phyloP scores from a whole-genome alignment of 2,797 vertebrate genomes.

The Enoplosus armatus region DNA sequence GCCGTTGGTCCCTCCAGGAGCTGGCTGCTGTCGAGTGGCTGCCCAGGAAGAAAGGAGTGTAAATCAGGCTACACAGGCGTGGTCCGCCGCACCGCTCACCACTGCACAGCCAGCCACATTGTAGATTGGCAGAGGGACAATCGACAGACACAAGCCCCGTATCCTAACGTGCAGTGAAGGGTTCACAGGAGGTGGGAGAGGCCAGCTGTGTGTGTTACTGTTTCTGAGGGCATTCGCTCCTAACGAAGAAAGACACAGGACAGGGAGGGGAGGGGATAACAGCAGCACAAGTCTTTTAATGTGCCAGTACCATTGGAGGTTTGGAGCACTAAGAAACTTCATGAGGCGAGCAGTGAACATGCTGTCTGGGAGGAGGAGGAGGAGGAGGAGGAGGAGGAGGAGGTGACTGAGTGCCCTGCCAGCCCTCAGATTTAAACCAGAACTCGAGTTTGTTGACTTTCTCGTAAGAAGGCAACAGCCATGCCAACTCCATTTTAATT shows the following conservation, averaged over 20 bases:
- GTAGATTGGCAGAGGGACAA: constrained; percentile 68
- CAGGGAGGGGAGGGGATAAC: constrained; percentile 39
- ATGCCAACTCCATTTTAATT: constrained; percentile 64
- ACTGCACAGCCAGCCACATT: constrained; percentile 66
- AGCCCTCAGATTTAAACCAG: constrained; percentile 74
- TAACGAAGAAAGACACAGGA: constrained; percentile 71
- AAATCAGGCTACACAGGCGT: constrained; percentile 81
- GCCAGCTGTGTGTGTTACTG: constrained; percentile 58
- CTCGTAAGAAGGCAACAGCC: constrained; percentile 67
- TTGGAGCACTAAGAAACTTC: constrained; percentile 68
- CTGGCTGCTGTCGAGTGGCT: constrained; percentile 71
- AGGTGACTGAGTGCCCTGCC: constrained; percentile 59
- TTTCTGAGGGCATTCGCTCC: constrained; percentile 50
- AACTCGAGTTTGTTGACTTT: constrained; percentile 77
- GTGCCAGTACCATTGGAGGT: constrained; percentile 59
- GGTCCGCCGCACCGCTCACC: constrained; percentile 70
- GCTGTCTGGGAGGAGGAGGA: constrained; percentile 61
- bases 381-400: constrained; percentile 48
- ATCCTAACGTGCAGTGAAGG: constrained; percentile 52
- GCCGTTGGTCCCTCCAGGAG: constrained; percentile 74
- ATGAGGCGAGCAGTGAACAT: constrained; percentile 69
- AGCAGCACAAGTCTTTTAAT: constrained; percentile 32
- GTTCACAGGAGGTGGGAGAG: constrained; percentile 60
- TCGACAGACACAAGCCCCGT: constrained; percentile 54
- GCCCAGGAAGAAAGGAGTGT: constrained; percentile 76